Conservation (phyloP, 1,140 invertebrate genomes). For the Pomacea maculata region DNA sequence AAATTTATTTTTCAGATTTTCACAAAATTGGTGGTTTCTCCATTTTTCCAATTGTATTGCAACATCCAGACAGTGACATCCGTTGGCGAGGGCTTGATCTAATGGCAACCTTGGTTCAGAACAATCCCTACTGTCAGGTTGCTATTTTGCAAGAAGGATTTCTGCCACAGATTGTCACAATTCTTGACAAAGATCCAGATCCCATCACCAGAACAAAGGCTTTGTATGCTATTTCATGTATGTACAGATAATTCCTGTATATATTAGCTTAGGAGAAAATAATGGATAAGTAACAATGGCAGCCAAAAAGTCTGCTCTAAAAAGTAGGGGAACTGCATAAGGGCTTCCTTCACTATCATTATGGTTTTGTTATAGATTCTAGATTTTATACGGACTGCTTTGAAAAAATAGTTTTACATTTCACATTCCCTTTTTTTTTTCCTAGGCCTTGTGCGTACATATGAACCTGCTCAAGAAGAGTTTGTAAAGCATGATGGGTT, state of each 20-base stretch:
- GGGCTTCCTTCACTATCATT: too few relatives aligned
- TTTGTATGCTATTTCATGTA: conserved; percentile 80
- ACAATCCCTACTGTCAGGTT: conserved; percentile 81
- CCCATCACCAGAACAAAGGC: conserved; percentile 73
- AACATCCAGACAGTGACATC: conserved; percentile 72
- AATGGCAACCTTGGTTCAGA: conserved; percentile 79
- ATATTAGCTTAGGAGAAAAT: too few relatives aligned
- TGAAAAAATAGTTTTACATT: too few relatives aligned
- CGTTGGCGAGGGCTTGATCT: conserved; percentile 74
- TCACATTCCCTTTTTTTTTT: too few relatives aligned
- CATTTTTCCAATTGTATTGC: conserved; percentile 74
- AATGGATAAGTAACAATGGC: too few relatives aligned
- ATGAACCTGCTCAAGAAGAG: conserved; percentile 67
- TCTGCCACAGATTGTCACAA: conserved; percentile 73
- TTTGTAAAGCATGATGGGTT: conserved; percentile 75
- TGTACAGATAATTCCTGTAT: conserved; percentile 26
- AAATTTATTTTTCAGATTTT: conserved; percentile 72
- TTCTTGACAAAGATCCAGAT: conserved; percentile 73
- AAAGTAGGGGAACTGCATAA: too few relatives aligned
- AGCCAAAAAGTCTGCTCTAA: too few relatives aligned
- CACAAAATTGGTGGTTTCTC: conserved; percentile 82
- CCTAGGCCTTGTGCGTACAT: too few relatives aligned
- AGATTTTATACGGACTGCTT: too few relatives aligned
- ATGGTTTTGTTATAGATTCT: too few relatives aligned
- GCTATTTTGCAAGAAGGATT: conserved; percentile 73